Percentiles rank a stretch among this genome's conserved stretches.
phyloP scores from a whole-genome alignment of 2,888 invertebrate genomes.

The Dynastes hyllus region DNA sequence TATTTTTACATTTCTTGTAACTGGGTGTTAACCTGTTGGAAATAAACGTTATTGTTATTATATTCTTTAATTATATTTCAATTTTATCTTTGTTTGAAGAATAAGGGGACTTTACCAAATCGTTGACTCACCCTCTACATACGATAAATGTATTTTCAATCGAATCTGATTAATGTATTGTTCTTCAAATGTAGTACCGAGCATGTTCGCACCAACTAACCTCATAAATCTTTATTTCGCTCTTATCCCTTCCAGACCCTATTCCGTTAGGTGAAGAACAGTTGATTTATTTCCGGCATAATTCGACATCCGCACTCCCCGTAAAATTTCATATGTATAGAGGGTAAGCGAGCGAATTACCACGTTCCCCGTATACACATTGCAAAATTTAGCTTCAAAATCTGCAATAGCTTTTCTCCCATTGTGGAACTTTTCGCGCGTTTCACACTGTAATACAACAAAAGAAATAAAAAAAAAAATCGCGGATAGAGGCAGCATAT shows the following conservation, averaged over 20 bases:
- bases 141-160: too few species aligned
- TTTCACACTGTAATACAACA: neutral
- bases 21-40: too few species aligned
- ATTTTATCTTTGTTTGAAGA: too few species aligned
- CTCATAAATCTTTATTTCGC: neutral
- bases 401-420: neutral
- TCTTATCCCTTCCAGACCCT: neutral
- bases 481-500: constrained; percentile 14
- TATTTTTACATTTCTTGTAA: too few species aligned
- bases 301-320: neutral
- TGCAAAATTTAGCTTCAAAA: constrained; percentile 18
- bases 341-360: constrained; percentile 1
- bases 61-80: too few species aligned
- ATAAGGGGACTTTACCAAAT: too few species aligned
- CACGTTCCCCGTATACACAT: constrained; percentile 2
- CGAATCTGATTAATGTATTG: too few species aligned
- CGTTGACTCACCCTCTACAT: too few species aligned
- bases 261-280: neutral
- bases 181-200: neutral
- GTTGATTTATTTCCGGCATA: neutral
- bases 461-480: constrained; percentile 27
- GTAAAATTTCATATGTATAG: constrained; percentile 8
- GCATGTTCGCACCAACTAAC: neutral
- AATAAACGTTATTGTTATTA: too few species aligned
- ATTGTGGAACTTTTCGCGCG: neutral